phyloP scores from a whole-genome alignment of 2,888 invertebrate species.

The Lacanobia oleracea region DNA sequence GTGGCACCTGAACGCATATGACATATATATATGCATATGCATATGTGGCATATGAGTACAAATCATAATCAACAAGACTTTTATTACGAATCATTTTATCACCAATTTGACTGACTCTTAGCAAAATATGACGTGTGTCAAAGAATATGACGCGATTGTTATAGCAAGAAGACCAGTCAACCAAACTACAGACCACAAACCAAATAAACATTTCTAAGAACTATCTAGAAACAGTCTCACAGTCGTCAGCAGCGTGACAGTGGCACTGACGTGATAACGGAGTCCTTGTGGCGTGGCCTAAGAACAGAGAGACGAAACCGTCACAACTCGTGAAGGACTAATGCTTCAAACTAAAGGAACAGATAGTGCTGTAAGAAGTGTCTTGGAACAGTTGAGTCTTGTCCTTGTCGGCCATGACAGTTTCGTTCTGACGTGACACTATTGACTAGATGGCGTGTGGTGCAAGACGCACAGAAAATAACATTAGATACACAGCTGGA shows the following conservation, averaged over 20 bases:
- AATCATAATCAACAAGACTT: no score
- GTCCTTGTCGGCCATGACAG: conserved; percentile 50
- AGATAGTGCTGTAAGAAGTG: conserved; percentile 37
- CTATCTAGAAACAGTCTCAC: conserved; percentile 33
- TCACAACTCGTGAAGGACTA: conserved; percentile 36
- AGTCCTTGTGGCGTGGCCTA: conserved; percentile 33
- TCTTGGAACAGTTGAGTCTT: conserved; percentile 36
- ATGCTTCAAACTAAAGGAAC: conserved; percentile 34
- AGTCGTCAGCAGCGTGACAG: conserved; percentile 39
- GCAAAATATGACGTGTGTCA: no score
- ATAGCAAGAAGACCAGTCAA: neutral
- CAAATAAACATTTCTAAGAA: conserved; percentile 25
- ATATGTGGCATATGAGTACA: no score
- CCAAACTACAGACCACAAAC: conserved; percentile 4
- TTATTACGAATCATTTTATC: no score
- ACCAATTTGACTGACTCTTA: neutral
- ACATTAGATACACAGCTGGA: accelerated
- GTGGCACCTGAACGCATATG: no score
- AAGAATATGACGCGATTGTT: neutral
- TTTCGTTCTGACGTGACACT: conserved; percentile 49
- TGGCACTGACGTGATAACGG: conserved; percentile 43
- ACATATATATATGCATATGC: no score
- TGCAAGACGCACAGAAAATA: conserved; percentile 16
- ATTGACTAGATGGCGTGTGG: conserved; percentile 50
- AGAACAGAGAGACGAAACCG: conserved; percentile 40